These are phyloP conservation scores for Lasioglossum malachurum DNA, from an alignment of 2,888 invertebrate species.

Conservation along the genomic window DNA sequence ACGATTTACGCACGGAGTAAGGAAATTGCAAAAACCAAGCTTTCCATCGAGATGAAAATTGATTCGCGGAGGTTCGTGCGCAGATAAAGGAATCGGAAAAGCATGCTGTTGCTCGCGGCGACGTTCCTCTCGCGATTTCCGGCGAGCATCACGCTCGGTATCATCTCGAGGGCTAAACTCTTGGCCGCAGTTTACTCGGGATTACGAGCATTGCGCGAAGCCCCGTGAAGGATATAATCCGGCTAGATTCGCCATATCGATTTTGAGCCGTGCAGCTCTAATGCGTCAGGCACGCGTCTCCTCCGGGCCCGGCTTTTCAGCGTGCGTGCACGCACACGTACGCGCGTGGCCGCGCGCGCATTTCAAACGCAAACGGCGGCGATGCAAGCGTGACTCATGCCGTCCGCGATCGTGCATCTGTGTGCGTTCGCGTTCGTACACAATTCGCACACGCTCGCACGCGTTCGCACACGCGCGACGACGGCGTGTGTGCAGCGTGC, in stretches of 20 bases:
- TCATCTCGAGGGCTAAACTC: slow-evolving; percentile 54
- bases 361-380: slow-evolving; percentile 43
- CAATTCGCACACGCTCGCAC: slow-evolving; percentile 52
- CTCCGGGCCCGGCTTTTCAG: slow-evolving; percentile 39
- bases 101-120: background rate
- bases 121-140: background rate
- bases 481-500: slow-evolving; percentile 61
- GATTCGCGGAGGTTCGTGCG: too few species aligned
- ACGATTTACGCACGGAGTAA: too few species aligned
- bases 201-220: slow-evolving; percentile 83
- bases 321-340: slow-evolving; percentile 54
- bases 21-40: too few species aligned
- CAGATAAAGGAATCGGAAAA: background rate
- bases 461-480: slow-evolving; percentile 63
- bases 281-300: slow-evolving; percentile 69
- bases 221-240: slow-evolving; percentile 83
- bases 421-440: slow-evolving; percentile 58
- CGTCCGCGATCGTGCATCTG: slow-evolving; percentile 21
- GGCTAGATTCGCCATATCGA: slow-evolving; percentile 84
- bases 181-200: slow-evolving; percentile 75
- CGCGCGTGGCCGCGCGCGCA: slow-evolving; percentile 60
- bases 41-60: too few species aligned
- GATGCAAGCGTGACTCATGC: slow-evolving; percentile 54
- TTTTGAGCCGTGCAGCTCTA: slow-evolving; percentile 81
- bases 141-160: background rate